Percentiles rank a stretch among this genome's conserved stretches.
Evolutionary conservation across 2,888 invertebrate genomes (phyloP).

Genomic region (Megalurothrips usitatus): DNA sequence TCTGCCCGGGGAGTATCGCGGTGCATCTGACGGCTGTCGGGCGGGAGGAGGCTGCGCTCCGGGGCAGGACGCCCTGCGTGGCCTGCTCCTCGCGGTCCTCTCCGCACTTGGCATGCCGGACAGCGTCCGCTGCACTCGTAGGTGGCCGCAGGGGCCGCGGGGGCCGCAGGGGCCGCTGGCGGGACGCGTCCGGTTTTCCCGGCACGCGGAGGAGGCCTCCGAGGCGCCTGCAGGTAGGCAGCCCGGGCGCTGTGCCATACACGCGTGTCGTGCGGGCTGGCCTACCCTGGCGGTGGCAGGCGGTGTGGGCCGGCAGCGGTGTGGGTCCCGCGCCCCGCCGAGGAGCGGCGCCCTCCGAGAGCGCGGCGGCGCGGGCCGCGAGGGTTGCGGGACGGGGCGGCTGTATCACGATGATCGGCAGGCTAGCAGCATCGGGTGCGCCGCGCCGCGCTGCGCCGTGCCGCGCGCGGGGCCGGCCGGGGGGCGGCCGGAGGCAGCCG

Average conservation of each 20-base stretch:
- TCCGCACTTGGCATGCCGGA: neutral
- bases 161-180: too few species aligned
- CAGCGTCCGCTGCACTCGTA: neutral
- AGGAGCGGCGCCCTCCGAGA: too few species aligned
- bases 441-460: neutral
- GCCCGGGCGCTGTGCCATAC: too few species aligned
- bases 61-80: too few species aligned
- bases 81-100: neutral
- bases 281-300: too few species aligned
- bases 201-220: too few species aligned
- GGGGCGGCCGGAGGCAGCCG: neutral
- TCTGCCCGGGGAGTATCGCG: neutral
- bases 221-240: too few species aligned
- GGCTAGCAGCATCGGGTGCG: neutral
- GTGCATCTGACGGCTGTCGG: neutral
- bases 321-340: too few species aligned
- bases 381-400: neutral
- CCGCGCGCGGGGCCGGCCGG: neutral
- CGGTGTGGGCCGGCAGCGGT: too few species aligned
- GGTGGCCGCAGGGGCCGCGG: too few species aligned
- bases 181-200: too few species aligned
- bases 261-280: too few species aligned
- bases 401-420: conserved; percentile 1
- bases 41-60: neutral
- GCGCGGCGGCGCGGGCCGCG: neutral